Conservation (phyloP, 2,113 vertebrate species). For the Oncorhynchus tshawytscha region DNA sequence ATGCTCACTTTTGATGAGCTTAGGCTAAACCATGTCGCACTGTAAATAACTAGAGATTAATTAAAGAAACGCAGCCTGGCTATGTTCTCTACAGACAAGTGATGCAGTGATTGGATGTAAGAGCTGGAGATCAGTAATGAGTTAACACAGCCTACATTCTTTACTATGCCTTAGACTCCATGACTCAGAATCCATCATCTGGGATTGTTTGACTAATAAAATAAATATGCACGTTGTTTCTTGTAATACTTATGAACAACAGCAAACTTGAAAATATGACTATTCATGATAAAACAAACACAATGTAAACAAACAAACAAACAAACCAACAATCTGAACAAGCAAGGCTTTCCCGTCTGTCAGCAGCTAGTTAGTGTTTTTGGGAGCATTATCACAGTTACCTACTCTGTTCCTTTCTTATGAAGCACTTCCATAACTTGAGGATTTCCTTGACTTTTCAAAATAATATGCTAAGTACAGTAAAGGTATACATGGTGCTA, state of each 20-base stretch:
- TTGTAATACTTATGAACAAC: no score
- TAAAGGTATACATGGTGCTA: no score
- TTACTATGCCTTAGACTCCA: conserved; percentile 46
- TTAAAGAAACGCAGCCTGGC: conserved; percentile 38
- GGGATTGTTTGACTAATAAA: not conserved
- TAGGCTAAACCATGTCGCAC: conserved; percentile 57
- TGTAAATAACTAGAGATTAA: conserved; percentile 58
- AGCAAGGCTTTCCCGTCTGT: no score
- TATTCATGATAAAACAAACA: no score
- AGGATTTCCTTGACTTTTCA: no score
- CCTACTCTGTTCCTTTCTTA: no score
- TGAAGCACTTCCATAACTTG: no score
- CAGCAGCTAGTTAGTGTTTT: no score
- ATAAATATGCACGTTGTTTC: no score
- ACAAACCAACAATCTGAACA: not conserved
- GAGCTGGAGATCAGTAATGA: conserved; percentile 45
- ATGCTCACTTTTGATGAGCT: conserved; percentile 59
- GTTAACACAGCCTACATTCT: conserved; percentile 47
- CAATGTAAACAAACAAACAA: not conserved
- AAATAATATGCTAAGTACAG: not conserved
- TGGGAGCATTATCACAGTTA: no score
- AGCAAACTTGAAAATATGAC: not conserved
- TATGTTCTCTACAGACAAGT: conserved; percentile 15
- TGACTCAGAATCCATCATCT: conserved; percentile 1
- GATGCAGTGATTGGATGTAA: conserved; percentile 34